Evolutionary conservation across 1,140 invertebrate genomes (phyloP).

Genomic region (Drosophila nasuta): DNA sequence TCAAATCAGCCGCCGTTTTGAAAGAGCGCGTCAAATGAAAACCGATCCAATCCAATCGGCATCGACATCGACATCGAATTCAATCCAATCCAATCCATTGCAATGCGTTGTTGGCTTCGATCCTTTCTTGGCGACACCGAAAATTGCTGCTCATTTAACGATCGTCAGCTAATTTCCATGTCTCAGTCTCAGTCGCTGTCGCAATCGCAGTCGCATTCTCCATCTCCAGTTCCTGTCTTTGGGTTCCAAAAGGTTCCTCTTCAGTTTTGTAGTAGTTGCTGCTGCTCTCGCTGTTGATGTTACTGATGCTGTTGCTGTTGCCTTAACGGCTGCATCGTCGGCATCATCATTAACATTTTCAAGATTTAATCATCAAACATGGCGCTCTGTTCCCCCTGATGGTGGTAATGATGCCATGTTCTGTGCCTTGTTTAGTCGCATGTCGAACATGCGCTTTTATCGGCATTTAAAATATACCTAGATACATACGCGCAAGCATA

Average conservation of each 20-base stretch:
- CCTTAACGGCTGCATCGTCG: slow-evolving; percentile 70
- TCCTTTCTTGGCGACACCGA: slow-evolving; percentile 57
- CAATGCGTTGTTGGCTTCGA: slow-evolving; percentile 19
- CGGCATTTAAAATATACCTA: slow-evolving; percentile 68
- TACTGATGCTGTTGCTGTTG: slow-evolving; percentile 42
- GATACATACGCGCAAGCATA: slow-evolving; percentile 19
- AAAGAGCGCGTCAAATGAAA: slow-evolving; percentile 78
- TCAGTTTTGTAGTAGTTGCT: slow-evolving; percentile 18
- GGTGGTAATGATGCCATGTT: slow-evolving; percentile 82
- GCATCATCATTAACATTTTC: slow-evolving; percentile 81
- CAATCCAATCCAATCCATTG: slow-evolving; percentile 11
- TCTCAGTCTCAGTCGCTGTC: slow-evolving; percentile 10
- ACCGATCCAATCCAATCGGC: slow-evolving; percentile 58
- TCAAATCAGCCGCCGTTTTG: slow-evolving; percentile 57
- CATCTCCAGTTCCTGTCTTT: slow-evolving; percentile 25
- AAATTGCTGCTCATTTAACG: slow-evolving; percentile 76
- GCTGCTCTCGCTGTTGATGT: slow-evolving; percentile 14
- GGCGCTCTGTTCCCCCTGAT: slow-evolving; percentile 59
- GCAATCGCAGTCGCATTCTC: neutral
- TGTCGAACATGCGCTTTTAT: slow-evolving; percentile 84
- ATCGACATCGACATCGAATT: slow-evolving; percentile 28
- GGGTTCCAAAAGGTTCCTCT: slow-evolving; percentile 44
- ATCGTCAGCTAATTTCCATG: slow-evolving; percentile 82
- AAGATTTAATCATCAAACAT: slow-evolving; percentile 84
- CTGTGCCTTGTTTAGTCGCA: slow-evolving; percentile 76